phyloP scores from a whole-genome alignment of 2,113 vertebrate species.

The Istiophorus platypterus region DNA sequence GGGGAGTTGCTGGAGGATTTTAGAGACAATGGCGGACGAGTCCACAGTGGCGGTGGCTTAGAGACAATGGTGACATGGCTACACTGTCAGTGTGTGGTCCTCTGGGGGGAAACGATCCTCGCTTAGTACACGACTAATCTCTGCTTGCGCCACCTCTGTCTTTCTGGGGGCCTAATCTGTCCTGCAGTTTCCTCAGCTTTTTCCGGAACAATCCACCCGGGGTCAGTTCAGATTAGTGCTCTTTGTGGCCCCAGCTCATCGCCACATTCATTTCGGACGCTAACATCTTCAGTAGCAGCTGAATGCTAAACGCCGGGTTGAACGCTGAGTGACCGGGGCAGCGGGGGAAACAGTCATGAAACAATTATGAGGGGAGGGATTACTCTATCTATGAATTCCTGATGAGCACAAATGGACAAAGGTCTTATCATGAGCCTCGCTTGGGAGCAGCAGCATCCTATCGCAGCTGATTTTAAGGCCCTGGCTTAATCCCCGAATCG shows the following conservation, averaged over 20 bases:
- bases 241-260: conserved; percentile 87
- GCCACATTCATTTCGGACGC: conserved; percentile 88
- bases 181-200: conserved; percentile 83
- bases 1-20: conserved; percentile 79
- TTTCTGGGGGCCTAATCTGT: conserved; percentile 91
- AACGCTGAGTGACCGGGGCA: conserved; percentile 50
- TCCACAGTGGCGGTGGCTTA: conserved; percentile 71
- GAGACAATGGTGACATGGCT: conserved; percentile 89
- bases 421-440: conserved; percentile 58
- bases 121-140: conserved; percentile 93
- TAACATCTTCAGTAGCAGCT: conserved; percentile 94
- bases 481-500: conserved; percentile 28
- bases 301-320: conserved; percentile 86
- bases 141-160: conserved; percentile 86
- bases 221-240: conserved; percentile 93
- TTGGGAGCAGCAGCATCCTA: conserved; percentile 39
- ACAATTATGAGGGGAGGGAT: conserved; percentile 73
- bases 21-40: conserved; percentile 77
- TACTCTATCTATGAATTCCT: conserved; percentile 80
- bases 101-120: conserved; percentile 78
- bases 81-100: conserved; percentile 98
- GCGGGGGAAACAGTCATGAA: conserved; percentile 65
- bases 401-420: conserved; percentile 73
- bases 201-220: conserved; percentile 88
- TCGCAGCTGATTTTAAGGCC: conserved; percentile 27